Percentiles rank a stretch among this genome's conserved stretches.
These are phyloP conservation scores for Daphoenositta chrysoptera DNA, from an alignment of 2,113 vertebrate genomes.

Conservation along the genomic window DNA sequence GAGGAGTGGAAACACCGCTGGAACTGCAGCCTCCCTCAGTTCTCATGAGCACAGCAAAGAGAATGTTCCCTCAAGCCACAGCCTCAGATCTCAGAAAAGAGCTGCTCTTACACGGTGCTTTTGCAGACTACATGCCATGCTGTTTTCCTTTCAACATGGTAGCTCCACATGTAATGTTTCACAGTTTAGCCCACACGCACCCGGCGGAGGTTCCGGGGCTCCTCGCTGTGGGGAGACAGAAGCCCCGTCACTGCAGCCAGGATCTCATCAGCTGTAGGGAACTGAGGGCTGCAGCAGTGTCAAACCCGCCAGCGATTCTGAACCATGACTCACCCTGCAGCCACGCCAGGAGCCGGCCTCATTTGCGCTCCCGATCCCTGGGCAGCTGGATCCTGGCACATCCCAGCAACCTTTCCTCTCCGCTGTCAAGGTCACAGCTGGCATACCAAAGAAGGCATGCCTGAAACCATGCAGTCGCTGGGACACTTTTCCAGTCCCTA, in stretches of 20 bases:
- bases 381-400: background rate
- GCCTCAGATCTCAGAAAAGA: background rate
- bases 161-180: background rate
- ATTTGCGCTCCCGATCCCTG: accelerated
- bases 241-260: background rate
- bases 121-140: background rate
- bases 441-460: background rate
- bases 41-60: background rate
- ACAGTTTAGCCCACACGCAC: background rate
- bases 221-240: accelerated
- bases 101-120: accelerated
- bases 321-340: background rate
- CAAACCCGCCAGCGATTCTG: background rate
- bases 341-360: background rate
- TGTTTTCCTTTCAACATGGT: accelerated
- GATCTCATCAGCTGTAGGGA: background rate
- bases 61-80: accelerated
- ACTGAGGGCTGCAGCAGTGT: background rate
- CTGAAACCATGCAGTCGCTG: background rate
- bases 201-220: accelerated
- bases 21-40: accelerated
- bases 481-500: background rate
- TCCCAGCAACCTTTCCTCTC: background rate
- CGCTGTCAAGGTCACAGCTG: background rate
- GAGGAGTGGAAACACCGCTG: background rate